A percentile compares a stretch with the other conserved stretches of the same genome.
These are phyloP conservation scores for Penaeus chinensis DNA, from an alignment of 1,140 invertebrate genomes.

Conservation along the genomic window DNA sequence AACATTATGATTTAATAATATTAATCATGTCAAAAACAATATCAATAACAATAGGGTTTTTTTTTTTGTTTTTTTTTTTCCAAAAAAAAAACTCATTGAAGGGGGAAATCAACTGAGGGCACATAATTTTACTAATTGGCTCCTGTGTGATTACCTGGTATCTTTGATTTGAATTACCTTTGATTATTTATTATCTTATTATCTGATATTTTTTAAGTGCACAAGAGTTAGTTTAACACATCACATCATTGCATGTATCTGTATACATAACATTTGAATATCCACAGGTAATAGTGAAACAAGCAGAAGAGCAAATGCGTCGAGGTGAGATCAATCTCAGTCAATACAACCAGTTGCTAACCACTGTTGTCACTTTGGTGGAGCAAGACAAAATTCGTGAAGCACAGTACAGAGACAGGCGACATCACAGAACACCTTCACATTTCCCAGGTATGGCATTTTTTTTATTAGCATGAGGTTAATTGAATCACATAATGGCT, in stretches of 20 bases:
- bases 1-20: too few relatives aligned
- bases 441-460: not conserved
- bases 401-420: slow-evolving; percentile 37
- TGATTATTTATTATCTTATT: too few relatives aligned
- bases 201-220: not conserved
- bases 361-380: slow-evolving; percentile 72
- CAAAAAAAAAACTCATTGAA: too few relatives aligned
- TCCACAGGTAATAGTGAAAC: slow-evolving; percentile 81
- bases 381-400: slow-evolving; percentile 60
- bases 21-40: too few relatives aligned
- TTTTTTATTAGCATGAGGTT: not conserved
- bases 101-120: too few relatives aligned
- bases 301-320: slow-evolving; percentile 83
- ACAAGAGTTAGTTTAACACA: not conserved
- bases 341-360: slow-evolving; percentile 81
- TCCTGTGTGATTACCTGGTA: too few relatives aligned
- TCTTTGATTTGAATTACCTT: too few relatives aligned
- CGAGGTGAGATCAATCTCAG: slow-evolving; percentile 81
- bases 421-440: slow-evolving; percentile 21
- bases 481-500: not conserved
- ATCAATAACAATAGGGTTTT: too few relatives aligned
- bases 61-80: too few relatives aligned
- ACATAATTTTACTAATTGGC: too few relatives aligned
- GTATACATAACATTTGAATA: too few relatives aligned
- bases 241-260: not conserved